Base-by-base conservation (phyloP, 2,888 invertebrate species). In the Bibio marci region DNA sequence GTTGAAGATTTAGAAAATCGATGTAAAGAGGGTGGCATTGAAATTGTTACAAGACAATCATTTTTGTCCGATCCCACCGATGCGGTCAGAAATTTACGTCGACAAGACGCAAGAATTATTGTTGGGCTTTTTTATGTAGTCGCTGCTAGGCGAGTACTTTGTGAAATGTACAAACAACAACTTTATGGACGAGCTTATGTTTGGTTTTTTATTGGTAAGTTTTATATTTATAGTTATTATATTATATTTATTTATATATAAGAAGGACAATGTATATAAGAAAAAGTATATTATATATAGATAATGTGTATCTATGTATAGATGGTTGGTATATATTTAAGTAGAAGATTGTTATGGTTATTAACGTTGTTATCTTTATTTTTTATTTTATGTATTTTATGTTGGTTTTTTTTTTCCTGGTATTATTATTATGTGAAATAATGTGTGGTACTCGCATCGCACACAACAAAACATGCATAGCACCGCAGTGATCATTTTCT, bases 81-180 rank as follows among this genome's bases (percentile, higher is more conserved):
- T 61, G 95, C 95, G 13, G 94, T 97, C 35, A 72, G 88, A 46
- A 97, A 95, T 63, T 68, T 98, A 32, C 70, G 90, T 45, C 72
- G 94, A 36, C 95, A 95, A 60, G 97, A 99, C 62, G 95, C 97
- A 4, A 70, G 98, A 46, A 92, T 99, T 48, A 92, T 98, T 48
- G 91, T 99, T 19, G 98, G 97, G 1, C 70, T 99, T 39, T 98
- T 97, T 67, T 99, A 99, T 65, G 97, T 95, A 42, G 92, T 91
- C 7, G 94, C 94, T 32, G 98, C 98, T 1, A 69, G 97, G 39
- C 70, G 88, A 37, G 97, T 99, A 0, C 77, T 99, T 15, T 98
- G 98, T 60, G 94, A 97, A 63, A 80, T 94, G 50, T 94, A 87
- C 66, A 90, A 87, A 54, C 86, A 92, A 55, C 78, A 80, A 44